phyloP scores from a whole-genome alignment of 2,888 invertebrate species.

The Rhynchonema sp. region DNA sequence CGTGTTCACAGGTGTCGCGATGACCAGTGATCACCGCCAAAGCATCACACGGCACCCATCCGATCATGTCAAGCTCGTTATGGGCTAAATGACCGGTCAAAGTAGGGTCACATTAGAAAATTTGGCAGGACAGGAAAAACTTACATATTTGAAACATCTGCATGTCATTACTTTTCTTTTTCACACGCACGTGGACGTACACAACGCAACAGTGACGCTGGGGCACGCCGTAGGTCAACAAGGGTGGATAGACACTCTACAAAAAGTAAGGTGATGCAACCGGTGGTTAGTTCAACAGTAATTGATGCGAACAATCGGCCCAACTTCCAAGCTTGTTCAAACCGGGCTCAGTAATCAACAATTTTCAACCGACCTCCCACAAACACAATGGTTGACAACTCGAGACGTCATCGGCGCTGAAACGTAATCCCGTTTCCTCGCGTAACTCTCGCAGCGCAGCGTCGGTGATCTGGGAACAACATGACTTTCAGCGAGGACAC shows the following conservation, averaged over 20 bases:
- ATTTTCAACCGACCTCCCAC: background rate
- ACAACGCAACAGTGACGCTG: slow-evolving; percentile 32
- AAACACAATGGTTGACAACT: background rate
- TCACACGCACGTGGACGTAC: slow-evolving; percentile 27
- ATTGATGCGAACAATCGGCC: too few relatives aligned
- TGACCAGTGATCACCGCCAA: too few relatives aligned
- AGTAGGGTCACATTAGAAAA: background rate
- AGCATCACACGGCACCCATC: too few relatives aligned
- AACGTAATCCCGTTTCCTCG: slow-evolving; percentile 31
- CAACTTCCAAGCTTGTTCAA: too few relatives aligned
- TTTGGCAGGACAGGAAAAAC: background rate
- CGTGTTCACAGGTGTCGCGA: too few relatives aligned
- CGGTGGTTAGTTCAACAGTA: too few relatives aligned
- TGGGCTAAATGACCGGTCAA: background rate
- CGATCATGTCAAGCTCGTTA: background rate
- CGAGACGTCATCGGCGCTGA: slow-evolving; percentile 13
- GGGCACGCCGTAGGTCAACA: slow-evolving; percentile 28
- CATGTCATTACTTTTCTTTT: background rate
- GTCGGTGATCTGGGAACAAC: slow-evolving; percentile 20
- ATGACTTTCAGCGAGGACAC: too few relatives aligned
- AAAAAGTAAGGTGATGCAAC: slow-evolving; percentile 11
- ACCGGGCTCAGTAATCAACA: background rate
- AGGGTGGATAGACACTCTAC: slow-evolving; percentile 32
- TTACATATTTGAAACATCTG: background rate
- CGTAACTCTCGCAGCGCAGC: slow-evolving; percentile 31